A percentile compares a stretch with the other conserved stretches of the same genome.
Conservation (phyloP, 2,888 invertebrate species). For the Melieria omissa region DNA sequence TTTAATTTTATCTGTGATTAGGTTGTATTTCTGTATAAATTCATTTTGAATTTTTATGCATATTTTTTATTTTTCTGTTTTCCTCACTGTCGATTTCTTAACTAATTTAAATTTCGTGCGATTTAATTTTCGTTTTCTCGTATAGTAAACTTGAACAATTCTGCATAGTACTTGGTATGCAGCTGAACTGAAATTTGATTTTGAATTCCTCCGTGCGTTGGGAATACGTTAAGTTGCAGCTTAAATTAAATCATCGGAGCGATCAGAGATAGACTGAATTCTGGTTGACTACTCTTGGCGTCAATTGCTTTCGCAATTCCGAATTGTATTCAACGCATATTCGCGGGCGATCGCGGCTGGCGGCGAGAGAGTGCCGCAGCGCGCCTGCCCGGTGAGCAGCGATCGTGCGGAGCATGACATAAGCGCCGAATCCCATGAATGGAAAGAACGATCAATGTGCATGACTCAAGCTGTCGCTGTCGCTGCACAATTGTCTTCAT, state of each 20-base stretch:
- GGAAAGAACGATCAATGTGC: background rate
- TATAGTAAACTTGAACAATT: constrained; percentile 1
- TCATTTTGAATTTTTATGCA: constrained; percentile 13
- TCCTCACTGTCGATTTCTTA: constrained; percentile 24
- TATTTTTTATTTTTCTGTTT: constrained; percentile 19
- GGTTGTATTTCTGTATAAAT: background rate
- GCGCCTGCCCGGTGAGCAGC: too few relatives aligned
- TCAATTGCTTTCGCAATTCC: constrained; percentile 12
- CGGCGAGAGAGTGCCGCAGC: background rate
- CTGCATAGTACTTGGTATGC: constrained; percentile 21
- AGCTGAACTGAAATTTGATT: constrained; percentile 37
- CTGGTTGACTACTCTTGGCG: background rate
- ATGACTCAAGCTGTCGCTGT: too few relatives aligned
- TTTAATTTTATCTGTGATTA: too few relatives aligned
- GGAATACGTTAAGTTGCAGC: constrained; percentile 40
- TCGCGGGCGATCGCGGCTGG: constrained; percentile 17
- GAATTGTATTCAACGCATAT: background rate
- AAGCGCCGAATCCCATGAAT: constrained; percentile 25
- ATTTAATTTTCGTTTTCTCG: constrained; percentile 34
- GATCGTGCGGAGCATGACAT: constrained; percentile 21
- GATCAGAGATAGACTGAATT: constrained; percentile 65
- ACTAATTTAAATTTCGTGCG: constrained; percentile 19
- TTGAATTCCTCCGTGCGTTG: constrained; percentile 27
- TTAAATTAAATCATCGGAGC: constrained; percentile 66
- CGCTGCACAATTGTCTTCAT: too few relatives aligned